Evolutionary conservation across 2,888 invertebrate species (phyloP), one percentile per base, ranked within the genome.

Genomic region (Zhuqinia jingwanae): DNA sequence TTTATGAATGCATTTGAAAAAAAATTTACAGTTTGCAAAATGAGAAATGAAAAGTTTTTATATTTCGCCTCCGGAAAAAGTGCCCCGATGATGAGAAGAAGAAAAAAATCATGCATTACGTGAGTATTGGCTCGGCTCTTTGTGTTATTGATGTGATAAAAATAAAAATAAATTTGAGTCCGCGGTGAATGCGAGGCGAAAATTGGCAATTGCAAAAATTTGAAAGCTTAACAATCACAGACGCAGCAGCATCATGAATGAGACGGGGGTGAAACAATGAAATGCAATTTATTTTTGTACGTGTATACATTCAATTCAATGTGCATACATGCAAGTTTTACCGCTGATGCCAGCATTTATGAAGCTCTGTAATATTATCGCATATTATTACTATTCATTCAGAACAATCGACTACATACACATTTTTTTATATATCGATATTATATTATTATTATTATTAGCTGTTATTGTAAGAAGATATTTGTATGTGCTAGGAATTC

Each of bases 21-120:
- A 25, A 13, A 47, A 47, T 47, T n/a, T 50, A 5, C 8, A 36
- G 36, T n/a, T 3, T 47, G 20, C 25, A 13, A n/a, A 15, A 73
- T 27, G 25, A 50, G 47, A 11, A 42, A 65, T 25, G 50, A 42
- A 65, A 36, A 17, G 36, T 30, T 76, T 75, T n/a, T n/a, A n/a
- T n/a, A n/a, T 65, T 45, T 81, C 81, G 81, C 81, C 81, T 81
- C 81, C 81, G 81, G 81, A 73, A 81, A 79, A 79, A 68, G 47
- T 30, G 10, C 53, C 53, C 3, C 36, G 36, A 53, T 36, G n/a
- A n/a, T n/a, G n/a, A n/a, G n/a, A n/a, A n/a, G n/a, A n/a, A n/a
- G n/a, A n/a, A 22, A 25, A 65, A 25, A 70, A 30, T 75, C 27
- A 75, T 53, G 53, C 8, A 50, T 25, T 20, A 15, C 36, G 36